Evolutionary conservation across 2,888 invertebrate genomes (phyloP), one percentile per base, ranked within the genome.

Genomic region (Arrhopalites spinosus): DNA sequence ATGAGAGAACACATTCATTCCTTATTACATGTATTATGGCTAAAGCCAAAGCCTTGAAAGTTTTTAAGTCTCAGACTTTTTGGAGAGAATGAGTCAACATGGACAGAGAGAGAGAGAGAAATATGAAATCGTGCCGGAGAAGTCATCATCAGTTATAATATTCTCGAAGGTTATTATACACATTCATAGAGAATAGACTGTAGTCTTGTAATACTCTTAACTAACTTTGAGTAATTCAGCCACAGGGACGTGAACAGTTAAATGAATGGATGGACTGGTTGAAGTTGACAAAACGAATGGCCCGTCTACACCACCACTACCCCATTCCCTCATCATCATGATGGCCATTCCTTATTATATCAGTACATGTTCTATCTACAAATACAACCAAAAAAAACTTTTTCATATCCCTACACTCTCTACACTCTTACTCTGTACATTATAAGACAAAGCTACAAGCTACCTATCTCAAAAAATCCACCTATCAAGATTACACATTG

Each of bases 211-310:
- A n/a, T n/a, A 17, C 61, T 5, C 61, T 63, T 27, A 11, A 63
- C 27, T 20, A 25, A 29, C 61, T 63, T n/a, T n/a, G 25, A 64
- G 36, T 66, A 66, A 66, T 66, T 66, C 66, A 66, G 66, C 66
- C 43, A 66, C 45, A 43, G 66, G 45, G 45, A 66, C 66, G 36
- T 5, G 69, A 68, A 73, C 73, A 76, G 69, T 69, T 67, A 71
- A 74, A 77, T 74, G 66, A 74, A 75, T 67, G 53, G 74, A 67
- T 67, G 72, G 71, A 74, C 50, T 72, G 74, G 68, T 67, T 50
- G 45, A 77, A 77, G 77, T 75, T 77, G 77, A 77, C 77, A 74
- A 72, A 74, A 71, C 50, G 71, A 74, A 77, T 77, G 77, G 67
- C 45, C 43, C 45, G 20, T 45, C 43, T 45, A 36, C 43, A 45